Percentiles rank a stretch among this genome's conserved stretches.
These are phyloP conservation scores for Cossypha dichroa DNA, from an alignment of 2,797 vertebrate species.

Conservation along the genomic window DNA sequence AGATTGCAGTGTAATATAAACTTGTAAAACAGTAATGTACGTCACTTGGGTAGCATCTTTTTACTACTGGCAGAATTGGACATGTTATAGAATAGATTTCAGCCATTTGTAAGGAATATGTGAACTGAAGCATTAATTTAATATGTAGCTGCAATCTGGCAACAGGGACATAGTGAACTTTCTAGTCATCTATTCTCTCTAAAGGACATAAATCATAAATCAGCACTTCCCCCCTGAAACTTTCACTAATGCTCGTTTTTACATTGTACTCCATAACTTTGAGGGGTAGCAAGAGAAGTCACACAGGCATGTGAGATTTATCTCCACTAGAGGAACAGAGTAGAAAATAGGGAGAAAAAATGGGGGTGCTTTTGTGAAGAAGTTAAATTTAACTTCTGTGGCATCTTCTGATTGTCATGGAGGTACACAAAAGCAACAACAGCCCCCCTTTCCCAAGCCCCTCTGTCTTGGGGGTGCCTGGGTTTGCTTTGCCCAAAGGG, in stretches of 20 bases:
- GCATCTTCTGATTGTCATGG: background rate
- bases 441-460: fast-evolving
- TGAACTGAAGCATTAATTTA: background rate
- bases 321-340: background rate
- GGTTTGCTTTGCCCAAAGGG: background rate
- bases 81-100: background rate
- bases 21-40: background rate
- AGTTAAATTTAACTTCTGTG: background rate
- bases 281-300: background rate
- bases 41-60: background rate
- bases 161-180: background rate
- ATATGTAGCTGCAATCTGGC: background rate
- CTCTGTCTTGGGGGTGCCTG: fast-evolving
- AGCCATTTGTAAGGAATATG: background rate
- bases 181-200: background rate
- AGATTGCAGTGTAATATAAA: background rate
- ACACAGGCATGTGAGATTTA: background rate
- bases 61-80: background rate
- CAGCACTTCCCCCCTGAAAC: background rate
- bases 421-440: background rate
- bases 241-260: background rate
- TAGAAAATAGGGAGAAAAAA: background rate
- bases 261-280: background rate
- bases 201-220: background rate
- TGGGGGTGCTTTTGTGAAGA: background rate